Evolutionary conservation across 1,140 invertebrate genomes (phyloP).

Genomic region (Macrocentrus cingulum): DNA sequence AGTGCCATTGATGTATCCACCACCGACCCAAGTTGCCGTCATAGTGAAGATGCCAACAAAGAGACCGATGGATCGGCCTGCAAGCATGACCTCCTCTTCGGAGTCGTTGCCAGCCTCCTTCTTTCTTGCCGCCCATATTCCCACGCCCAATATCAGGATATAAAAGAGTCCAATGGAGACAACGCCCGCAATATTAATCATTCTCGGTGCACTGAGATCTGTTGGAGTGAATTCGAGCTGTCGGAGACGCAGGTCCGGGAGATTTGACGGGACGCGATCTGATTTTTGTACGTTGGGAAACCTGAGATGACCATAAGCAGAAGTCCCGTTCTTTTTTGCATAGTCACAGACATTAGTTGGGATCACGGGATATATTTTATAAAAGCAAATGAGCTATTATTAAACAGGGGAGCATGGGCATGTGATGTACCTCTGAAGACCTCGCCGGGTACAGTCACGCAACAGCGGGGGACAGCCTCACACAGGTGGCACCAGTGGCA

Average conservation of each 20-base stretch:
- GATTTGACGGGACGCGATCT: slow-evolving; percentile 46
- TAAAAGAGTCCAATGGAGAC: slow-evolving; percentile 94
- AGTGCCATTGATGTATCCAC: slow-evolving; percentile 98
- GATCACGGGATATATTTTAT: too few relatives aligned
- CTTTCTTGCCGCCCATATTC: slow-evolving; percentile 94
- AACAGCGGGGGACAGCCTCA: slow-evolving; percentile 59
- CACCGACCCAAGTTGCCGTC: slow-evolving; percentile 99
- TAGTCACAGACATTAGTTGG: neutral
- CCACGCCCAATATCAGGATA: slow-evolving; percentile 86
- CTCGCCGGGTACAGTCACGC: slow-evolving; percentile 54
- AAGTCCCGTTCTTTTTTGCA: slow-evolving; percentile 16
- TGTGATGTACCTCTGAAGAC: slow-evolving; percentile 44
- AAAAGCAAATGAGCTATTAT: neutral
- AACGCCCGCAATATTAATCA: slow-evolving; percentile 89
- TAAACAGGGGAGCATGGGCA: too few relatives aligned
- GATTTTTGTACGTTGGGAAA: slow-evolving; percentile 50
- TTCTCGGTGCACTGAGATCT: slow-evolving; percentile 60
- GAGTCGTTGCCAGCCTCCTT: slow-evolving; percentile 82
- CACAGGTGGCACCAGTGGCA: slow-evolving; percentile 48
- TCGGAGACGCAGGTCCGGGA: slow-evolving; percentile 49
- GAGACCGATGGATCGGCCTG: slow-evolving; percentile 91
- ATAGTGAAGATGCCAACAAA: slow-evolving; percentile 98
- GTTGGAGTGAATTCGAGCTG: slow-evolving; percentile 51
- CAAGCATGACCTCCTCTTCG: slow-evolving; percentile 96
- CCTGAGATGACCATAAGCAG: slow-evolving; percentile 31